Evolutionary conservation across 2,888 invertebrate genomes (phyloP), one percentile per base, ranked within the genome.

Genomic region (Ecliptopera silaceata): DNA sequence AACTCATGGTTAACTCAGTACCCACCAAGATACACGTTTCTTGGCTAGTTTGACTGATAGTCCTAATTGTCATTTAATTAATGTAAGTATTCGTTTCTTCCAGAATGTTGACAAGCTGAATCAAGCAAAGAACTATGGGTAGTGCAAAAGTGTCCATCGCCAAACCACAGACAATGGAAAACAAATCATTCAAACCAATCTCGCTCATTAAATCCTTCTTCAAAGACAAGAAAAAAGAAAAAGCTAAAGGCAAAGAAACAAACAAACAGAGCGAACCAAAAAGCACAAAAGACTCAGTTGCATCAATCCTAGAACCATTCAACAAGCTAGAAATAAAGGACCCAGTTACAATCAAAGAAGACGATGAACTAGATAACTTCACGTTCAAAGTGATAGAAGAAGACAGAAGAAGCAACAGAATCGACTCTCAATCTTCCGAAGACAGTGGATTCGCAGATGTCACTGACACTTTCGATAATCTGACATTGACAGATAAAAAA

Each of bases 361-460:
- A 77, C 0, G 76, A 86, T 15, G 85, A 86, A 65, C 59, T 80
- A 0, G 65, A 73, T 0, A 77, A 83, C 42, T 88, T 88, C 55
- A 68, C 79, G 0, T 72, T 71, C 36, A 81, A 80, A 70, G 59
- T 75, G 0, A 74, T 87, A 4, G 73, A 80, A 32, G 82, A 82
- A 1, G 75, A 82, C 0, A 60, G 68, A 0, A 70, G 69, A 51
- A 66, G 65, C 2, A 71, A 71, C 1, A 77, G 86, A 32, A 79
- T 80, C 1, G 71, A 82, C 11, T 88, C 88, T 0, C 82, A 88
- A 3, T 78, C 81, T 0, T 89, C 90, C 0, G 75, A 81, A 36
- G 89, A 89, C 65, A 89, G 89, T 20, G 90, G 90, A 0, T 87
- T 75, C 22, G 70, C 80, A 0, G 88, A 63, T 1, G 18, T 71